Conservation (phyloP, 92 coral and sea anemone genomes). For the Palythoa caribaeorum region DNA sequence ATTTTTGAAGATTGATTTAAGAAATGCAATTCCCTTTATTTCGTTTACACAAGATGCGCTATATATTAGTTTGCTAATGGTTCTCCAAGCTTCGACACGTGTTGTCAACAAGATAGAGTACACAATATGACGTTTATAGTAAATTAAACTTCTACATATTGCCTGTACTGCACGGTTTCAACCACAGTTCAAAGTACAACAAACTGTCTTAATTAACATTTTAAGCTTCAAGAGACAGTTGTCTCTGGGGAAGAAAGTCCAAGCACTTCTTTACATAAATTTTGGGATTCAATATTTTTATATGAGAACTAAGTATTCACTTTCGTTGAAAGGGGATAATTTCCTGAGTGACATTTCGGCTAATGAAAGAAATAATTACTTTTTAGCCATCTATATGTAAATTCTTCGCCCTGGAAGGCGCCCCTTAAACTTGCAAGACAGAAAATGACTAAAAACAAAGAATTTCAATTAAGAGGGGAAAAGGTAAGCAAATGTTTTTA, state of each 20-base stretch:
- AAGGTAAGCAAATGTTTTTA: conserved; percentile 52
- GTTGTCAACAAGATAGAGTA: conserved; percentile 43
- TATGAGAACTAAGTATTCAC: conserved; percentile 23
- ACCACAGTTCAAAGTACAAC: conserved; percentile 37
- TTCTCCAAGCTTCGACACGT: conserved; percentile 49
- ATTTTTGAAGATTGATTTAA: conserved; percentile 23
- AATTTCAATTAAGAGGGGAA: conserved; percentile 32
- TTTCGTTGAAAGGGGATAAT: conserved; percentile 16
- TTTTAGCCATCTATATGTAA: conserved; percentile 44
- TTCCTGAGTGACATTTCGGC: conserved; percentile 42
- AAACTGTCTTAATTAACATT: conserved; percentile 6
- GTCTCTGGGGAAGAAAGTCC: neutral
- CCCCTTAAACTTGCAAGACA: conserved; percentile 28
- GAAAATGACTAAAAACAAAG: conserved; percentile 22
- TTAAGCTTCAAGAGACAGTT: neutral
- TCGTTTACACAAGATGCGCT: conserved; percentile 46
- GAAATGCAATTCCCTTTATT: conserved; percentile 49
- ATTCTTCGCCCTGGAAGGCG: conserved; percentile 33
- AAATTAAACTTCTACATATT: conserved; percentile 46
- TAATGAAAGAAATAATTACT: conserved; percentile 50
- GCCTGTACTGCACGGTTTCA: conserved; percentile 8
- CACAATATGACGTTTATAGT: conserved; percentile 48
- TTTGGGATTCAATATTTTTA: neutral
- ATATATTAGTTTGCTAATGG: conserved; percentile 48
- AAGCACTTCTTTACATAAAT: neutral